Evolutionary conservation across 2,888 invertebrate species (phyloP).

Genomic region (Augiades crinisus): DNA sequence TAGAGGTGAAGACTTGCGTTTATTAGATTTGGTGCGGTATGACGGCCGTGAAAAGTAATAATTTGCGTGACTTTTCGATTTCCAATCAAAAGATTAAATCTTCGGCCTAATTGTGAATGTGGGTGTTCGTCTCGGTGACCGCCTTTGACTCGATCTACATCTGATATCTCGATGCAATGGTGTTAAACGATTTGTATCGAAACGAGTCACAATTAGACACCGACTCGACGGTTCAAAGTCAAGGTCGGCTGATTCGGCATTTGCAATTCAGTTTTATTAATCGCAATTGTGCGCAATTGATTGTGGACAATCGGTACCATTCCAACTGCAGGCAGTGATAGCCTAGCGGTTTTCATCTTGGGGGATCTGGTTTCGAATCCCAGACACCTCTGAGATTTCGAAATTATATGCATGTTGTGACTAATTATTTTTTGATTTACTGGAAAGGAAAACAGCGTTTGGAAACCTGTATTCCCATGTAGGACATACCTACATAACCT

Average conservation of each 20-base stretch:
- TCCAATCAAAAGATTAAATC: slow-evolving; percentile 51
- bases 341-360: too few relatives aligned
- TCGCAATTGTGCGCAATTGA: too few relatives aligned
- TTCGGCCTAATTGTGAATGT: slow-evolving; percentile 36
- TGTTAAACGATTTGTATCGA: slow-evolving; percentile 27
- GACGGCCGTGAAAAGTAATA: slow-evolving; percentile 54
- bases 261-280: slow-evolving; percentile 1
- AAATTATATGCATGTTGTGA: too few relatives aligned
- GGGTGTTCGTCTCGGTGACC: slow-evolving; percentile 33
- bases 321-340: too few relatives aligned
- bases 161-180: slow-evolving; percentile 27
- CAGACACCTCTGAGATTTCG: too few relatives aligned
- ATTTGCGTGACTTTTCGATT: slow-evolving; percentile 60
- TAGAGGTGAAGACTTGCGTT: slow-evolving; percentile 46
- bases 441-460: too few relatives aligned
- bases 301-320: too few relatives aligned
- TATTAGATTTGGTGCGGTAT: slow-evolving; percentile 56
- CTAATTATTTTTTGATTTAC: too few relatives aligned
- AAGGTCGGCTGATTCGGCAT: slow-evolving; percentile 49
- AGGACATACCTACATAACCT: too few relatives aligned
- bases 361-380: too few relatives aligned
- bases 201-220: slow-evolving; percentile 21
- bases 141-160: slow-evolving; percentile 30
- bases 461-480: too few relatives aligned
- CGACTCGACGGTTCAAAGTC: slow-evolving; percentile 34